Base-by-base conservation (phyloP, 2,113 vertebrate genomes). In the Brachyhypopomus gauderio region DNA sequence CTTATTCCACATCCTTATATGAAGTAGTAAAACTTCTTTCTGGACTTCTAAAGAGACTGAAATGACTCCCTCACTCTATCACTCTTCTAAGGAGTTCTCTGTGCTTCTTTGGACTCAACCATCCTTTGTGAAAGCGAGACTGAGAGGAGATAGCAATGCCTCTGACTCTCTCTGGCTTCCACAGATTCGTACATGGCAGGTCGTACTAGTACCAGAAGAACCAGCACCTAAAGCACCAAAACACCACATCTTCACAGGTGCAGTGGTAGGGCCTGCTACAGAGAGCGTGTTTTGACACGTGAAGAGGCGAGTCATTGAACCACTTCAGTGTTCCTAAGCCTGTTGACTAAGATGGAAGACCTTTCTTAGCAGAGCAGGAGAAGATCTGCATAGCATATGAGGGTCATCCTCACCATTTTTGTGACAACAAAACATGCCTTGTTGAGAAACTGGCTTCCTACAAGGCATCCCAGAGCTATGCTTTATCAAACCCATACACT, bases 241-340 rank as follows among this genome's bases (percentile, higher is more conserved):
- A 77, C 80, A 77, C 80, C 38, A 72, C 38, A 20, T 12, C 62
- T 64, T 82, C 80, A 82, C 74, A 82, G 22, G 19, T 76, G 63
- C 67, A n/a, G 64, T n/a, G 9, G 66, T 17, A 64, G 67, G 78
- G 66, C 67, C 67, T 72, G 66, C 72, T 60, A 72, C 62, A 74
- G 70, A 80, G 64, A 75, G 64, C 34, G 48, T 81, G 67, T 81
- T 84, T 76, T 84, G 78, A 80, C 67, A 67, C 30, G 34, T 72
- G 78, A 75, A 77, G 72, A 27, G 56, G 80, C 72, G 45, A 80
- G 58, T 63, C 78, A 80, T 38, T 84, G 83, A 80, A 75, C 52
- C 74, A 27, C 75, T 55, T 67, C 52, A 36, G 56, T 70, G 59
- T 84, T 78, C 74, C 41, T 71, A 14, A 41, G 60, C 75, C 60